Evolutionary conservation across 2,113 vertebrate species (phyloP).

Genomic region (Lagopus muta): DNA sequence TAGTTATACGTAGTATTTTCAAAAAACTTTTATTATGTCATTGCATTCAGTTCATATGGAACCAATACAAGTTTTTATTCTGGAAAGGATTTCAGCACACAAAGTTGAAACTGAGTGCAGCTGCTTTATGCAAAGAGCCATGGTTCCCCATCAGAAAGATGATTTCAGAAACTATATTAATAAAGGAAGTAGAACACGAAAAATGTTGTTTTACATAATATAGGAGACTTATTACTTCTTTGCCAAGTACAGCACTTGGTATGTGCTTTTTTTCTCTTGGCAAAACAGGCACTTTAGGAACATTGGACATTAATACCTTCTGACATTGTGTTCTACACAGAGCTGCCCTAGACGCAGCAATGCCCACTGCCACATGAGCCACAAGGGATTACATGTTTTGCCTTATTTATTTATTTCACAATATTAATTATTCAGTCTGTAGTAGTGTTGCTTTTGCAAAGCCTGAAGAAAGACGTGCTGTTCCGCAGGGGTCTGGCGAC

Average conservation of each 20-base stretch:
- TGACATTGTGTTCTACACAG: not conserved
- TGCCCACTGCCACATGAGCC: not conserved
- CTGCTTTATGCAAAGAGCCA: not conserved
- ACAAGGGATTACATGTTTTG: not conserved
- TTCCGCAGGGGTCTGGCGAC: not conserved
- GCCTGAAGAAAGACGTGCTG: not conserved
- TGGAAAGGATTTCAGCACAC: not conserved
- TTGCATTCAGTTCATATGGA: not conserved
- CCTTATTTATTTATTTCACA: not conserved
- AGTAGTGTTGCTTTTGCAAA: not conserved
- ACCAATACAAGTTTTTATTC: not conserved
- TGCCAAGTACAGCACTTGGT: not conserved
- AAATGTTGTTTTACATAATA: not conserved
- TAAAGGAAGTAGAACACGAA: not conserved
- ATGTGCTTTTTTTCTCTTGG: not conserved
- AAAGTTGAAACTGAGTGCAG: not conserved
- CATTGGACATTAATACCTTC: not conserved
- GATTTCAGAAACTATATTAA: constrained; percentile 1
- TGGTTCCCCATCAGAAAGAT: not conserved
- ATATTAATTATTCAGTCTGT: not conserved
- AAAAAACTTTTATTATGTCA: not conserved
- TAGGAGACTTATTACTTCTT: not conserved
- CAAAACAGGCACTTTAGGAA: not conserved
- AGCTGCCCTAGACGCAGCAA: not conserved
- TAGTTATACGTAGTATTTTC: not conserved